phyloP scores from a whole-genome alignment of 2,797 vertebrate genomes.

The Thripadectes ignobilis region DNA sequence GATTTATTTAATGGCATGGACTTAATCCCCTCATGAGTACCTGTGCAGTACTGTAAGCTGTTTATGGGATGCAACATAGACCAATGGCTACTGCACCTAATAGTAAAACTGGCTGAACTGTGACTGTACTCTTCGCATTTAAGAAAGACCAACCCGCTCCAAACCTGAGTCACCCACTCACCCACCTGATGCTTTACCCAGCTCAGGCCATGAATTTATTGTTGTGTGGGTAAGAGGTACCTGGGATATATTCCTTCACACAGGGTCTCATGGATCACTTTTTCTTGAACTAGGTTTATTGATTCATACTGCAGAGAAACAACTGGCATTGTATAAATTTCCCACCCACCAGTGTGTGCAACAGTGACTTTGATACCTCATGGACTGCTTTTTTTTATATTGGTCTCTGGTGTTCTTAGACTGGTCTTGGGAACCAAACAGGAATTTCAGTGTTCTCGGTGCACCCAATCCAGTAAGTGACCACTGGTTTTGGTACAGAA shows the following conservation, averaged over 20 bases:
- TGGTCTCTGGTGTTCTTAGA: not conserved
- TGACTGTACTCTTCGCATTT: fast-evolving
- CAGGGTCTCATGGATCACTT: not conserved
- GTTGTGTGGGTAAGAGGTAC: not conserved
- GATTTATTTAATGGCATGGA: not conserved
- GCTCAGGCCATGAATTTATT: not conserved
- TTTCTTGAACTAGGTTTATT: not conserved
- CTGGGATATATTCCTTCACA: not conserved
- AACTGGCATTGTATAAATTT: not conserved
- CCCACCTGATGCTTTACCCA: not conserved
- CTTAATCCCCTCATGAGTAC: not conserved
- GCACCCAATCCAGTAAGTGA: not conserved
- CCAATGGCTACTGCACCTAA: not conserved
- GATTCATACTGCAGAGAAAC: not conserved
- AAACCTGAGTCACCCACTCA: not conserved
- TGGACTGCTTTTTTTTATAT: not conserved
- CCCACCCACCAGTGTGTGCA: not conserved
- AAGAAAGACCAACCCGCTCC: not conserved
- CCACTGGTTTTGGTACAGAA: not conserved
- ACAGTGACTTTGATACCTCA: not conserved
- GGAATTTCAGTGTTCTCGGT: not conserved
- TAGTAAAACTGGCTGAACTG: not conserved
- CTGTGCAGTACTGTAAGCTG: not conserved
- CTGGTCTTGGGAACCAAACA: not conserved
- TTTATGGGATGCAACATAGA: not conserved